phyloP scores from a whole-genome alignment of 2,113 vertebrate species.

The Pandion haliaetus region DNA sequence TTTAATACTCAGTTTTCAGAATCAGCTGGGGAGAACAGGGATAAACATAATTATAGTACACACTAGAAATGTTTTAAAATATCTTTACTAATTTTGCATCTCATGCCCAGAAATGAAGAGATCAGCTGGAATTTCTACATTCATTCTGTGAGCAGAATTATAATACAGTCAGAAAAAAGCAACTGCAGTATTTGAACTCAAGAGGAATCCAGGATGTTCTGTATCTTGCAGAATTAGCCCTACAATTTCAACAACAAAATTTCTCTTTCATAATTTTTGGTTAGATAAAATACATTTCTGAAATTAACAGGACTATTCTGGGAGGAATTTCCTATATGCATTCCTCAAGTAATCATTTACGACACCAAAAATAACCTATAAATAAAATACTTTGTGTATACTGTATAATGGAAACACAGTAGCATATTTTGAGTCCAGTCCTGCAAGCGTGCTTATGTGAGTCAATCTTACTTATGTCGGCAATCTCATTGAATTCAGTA shows the following conservation, averaged over 20 bases:
- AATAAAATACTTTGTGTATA: neutral
- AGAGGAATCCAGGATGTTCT: conserved; percentile 23
- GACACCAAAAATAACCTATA: conserved; percentile 6
- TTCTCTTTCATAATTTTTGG: neutral
- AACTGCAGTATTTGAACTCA: neutral
- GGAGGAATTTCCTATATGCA: conserved; percentile 40
- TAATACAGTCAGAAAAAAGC: neutral
- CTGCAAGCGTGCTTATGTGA: neutral
- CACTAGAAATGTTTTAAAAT: conserved; percentile 56
- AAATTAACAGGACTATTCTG: conserved; percentile 40
- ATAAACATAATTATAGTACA: conserved; percentile 59
- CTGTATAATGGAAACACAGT: neutral
- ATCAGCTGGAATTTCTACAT: conserved; percentile 54
- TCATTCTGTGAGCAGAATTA: conserved; percentile 22
- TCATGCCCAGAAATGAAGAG: conserved; percentile 44
- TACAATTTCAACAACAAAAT: conserved; percentile 13
- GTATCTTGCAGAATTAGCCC: conserved; percentile 10
- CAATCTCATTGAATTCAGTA: neutral
- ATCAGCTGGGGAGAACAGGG: conserved; percentile 54
- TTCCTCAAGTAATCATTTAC: neutral
- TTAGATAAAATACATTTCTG: conserved; percentile 1
- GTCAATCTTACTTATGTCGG: neutral
- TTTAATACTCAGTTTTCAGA: conserved; percentile 25
- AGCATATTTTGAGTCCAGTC: neutral
- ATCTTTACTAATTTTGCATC: conserved; percentile 56